Base-by-base conservation (phyloP, 1,140 invertebrate species). In the Potamilus streckersoni region DNA sequence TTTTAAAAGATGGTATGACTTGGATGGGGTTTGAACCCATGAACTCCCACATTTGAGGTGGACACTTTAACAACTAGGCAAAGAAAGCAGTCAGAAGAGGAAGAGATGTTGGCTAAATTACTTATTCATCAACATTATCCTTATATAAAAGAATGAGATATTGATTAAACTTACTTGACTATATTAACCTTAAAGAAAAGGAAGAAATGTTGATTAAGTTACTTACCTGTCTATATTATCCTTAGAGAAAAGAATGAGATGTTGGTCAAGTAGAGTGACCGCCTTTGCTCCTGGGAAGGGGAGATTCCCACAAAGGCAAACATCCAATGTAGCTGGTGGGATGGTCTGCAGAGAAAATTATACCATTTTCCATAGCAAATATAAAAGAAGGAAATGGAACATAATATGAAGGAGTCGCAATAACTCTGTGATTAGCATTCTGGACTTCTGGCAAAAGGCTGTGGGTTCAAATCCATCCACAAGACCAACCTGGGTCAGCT, bases 211-310 rank as follows among this genome's bases (percentile, higher is more conserved):
- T 31, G 27, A 4, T 31, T 31, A 31, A 31, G 68, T 63, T 2
- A 80, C 77, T 72, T 79, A 77, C 38, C 4, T 31, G 27, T 31
- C 27, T 31, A 31, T 31, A 31, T 2, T 31, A 31, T 31, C 27
- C 27, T 31, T 31, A 31, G 27, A 31, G 27, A 31, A 31, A 31
- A 31, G 27, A 4, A 31, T 31, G 27, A 31, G 88, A 83, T 92
- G 92, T 73, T 91, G 92, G 55, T 92, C 91, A 8, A 93, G 92
- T 1, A 93, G 89, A 17, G 94, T 88, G 1, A 95, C 85, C 79
- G 92, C 91, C 74, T 94, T 92, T 13, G 95, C 93, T 14, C 93
- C 93, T 69, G 95, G 87, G 81, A 95, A 95, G 0, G 94, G 93
- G 71, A 93, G 90, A 38, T 95, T 82, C 5, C 94, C 94, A 65